A percentile compares a stretch with the other conserved stretches of the same genome.
phyloP scores from a whole-genome alignment of 2,113 vertebrate genomes.

The Phasianus colchicus region DNA sequence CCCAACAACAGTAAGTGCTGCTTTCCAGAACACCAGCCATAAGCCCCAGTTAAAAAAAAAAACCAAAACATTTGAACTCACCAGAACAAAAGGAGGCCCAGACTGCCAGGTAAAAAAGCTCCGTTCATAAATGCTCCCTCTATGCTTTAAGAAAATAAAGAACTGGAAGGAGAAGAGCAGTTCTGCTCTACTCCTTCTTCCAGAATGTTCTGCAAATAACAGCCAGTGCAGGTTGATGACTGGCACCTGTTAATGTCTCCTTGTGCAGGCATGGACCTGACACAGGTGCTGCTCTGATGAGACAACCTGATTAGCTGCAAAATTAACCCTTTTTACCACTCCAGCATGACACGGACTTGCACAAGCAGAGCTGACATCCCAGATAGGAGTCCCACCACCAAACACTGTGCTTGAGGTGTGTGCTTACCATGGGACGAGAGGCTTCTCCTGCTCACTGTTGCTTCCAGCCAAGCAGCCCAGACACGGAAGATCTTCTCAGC shows the following conservation, averaged over 20 bases:
- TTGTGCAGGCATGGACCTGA: background rate
- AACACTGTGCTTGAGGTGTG: accelerated
- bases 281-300: background rate
- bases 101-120: accelerated
- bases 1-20: background rate
- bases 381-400: accelerated
- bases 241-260: background rate
- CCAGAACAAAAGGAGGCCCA: background rate
- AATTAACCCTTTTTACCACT: background rate
- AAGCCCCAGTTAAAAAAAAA: background rate
- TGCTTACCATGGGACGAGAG: background rate
- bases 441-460: background rate
- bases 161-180: too few relatives aligned
- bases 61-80: background rate
- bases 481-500: accelerated
- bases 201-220: background rate
- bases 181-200: background rate
- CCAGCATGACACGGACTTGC: accelerated
- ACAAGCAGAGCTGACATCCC: background rate
- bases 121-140: background rate
- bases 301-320: background rate
- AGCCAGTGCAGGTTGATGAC: background rate
- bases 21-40: background rate
- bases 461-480: background rate
- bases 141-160: background rate